Conservation (phyloP, 1,140 invertebrate species). For the Bombyx mandarina region DNA sequence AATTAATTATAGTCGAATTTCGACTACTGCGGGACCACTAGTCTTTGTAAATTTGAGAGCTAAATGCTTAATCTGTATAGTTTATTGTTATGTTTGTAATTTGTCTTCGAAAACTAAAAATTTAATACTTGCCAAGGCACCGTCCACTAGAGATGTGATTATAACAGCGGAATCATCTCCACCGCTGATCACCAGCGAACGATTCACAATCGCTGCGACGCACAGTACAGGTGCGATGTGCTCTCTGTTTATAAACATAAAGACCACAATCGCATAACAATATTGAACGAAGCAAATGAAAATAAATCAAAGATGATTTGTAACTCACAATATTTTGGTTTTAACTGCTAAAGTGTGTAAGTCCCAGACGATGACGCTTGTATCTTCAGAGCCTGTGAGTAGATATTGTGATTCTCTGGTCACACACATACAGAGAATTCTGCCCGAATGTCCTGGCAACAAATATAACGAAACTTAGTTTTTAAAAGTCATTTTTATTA, state of each 20-base stretch:
- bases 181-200: constrained; percentile 85
- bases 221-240: constrained; percentile 85
- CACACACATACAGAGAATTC: constrained; percentile 84
- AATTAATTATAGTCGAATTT: no score
- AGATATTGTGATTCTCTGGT: constrained; percentile 83
- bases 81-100: no score
- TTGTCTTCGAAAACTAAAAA: not conserved
- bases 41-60: no score
- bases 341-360: constrained; percentile 79
- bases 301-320: no score
- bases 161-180: constrained; percentile 88
- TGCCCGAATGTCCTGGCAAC: constrained; percentile 80
- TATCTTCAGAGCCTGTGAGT: constrained; percentile 87
- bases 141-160: constrained; percentile 79
- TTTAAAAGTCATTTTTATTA: constrained; percentile 5
- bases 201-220: constrained; percentile 81
- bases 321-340: constrained; percentile 78
- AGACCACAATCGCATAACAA: no score
- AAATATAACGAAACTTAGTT: not conserved
- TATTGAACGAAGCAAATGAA: no score
- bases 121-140: constrained; percentile 75
- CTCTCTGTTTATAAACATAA: constrained; percentile 39
- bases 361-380: constrained; percentile 87
- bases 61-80: no score
- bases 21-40: no score